Base-by-base conservation (phyloP, 2,113 vertebrate genomes). In the Sardina pilchardus region DNA sequence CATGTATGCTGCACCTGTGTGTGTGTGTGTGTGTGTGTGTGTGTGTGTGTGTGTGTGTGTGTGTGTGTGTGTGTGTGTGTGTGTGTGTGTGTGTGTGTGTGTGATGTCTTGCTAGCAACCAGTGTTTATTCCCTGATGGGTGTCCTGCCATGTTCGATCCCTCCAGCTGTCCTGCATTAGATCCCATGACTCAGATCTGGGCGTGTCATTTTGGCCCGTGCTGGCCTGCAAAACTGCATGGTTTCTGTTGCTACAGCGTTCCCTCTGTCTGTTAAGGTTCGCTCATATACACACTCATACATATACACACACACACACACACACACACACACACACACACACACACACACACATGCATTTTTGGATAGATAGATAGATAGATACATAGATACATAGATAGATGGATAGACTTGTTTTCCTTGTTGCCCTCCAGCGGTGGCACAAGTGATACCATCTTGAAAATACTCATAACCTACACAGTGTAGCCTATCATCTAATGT, bases 141-240 rank as follows among this genome's bases (percentile, higher is more conserved):
- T 78, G 71, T 78, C 30, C 71, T 78, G 71, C 71, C 71, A 78
- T 78, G 71, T 78, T 78, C 26, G 34, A 78, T 78, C 71, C 26
- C 12, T 78, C 71, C 71, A 78, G 71, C 71, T 78, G 71, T 78
- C 71, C 71, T 36, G 14, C 71, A 78, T 78, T 78, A 39, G 80
- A 48, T 34, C 84, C 67, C 8, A 26, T 82, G 78, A 78, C 83
- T 67, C 30, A 82, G 83, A 67, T 53, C 48, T 71, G 83, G 86
- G 86, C 71, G 86, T 84, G 83, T 84, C 48, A 53, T 9, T 4
- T 81, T 19, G 16, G 6, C 82, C n/a, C 56, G 24, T 34, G 10
- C 14, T 59, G 17, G 48, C 24, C 45, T 44, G 83, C n/a, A n/a
- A 26, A 17, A 30, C n/a, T 84, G 44, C 26, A 30, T 67, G 63